Evolutionary conservation across 2,888 invertebrate species (phyloP), one percentile per base, ranked within the genome.

Genomic region (Trichogramma dendrolimi): DNA sequence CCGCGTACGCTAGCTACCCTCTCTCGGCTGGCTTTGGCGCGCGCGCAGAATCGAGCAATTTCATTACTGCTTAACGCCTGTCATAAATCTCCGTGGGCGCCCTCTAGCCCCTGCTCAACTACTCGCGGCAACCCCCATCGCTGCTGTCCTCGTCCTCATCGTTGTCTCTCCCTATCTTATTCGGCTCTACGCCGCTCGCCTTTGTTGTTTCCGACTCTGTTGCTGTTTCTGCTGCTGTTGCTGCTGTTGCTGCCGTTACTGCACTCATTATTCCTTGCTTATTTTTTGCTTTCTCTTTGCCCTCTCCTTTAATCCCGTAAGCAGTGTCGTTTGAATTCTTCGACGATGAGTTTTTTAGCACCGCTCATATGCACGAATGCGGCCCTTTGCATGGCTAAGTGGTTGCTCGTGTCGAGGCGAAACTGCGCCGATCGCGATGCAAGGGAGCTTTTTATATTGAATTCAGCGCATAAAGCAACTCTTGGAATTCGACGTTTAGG

Each of bases 61-160:
- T 81, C 80, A 80, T 81, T 81, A 81, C 80, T 79, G 79, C 80
- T 80, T 80, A 80, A 80, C 80, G 79, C 78, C 79, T 77, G 77
- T 79, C 80, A 80, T 81, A 81, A 81, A 81, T 81, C 80, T 79
- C 75, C 74, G 70, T 72, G 73, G 68, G 69, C 72, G 68, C 71
- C 71, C 73, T 72, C 71, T 67, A 66, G 64, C 66, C 56, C 55
- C 64, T 64, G 7, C 49, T 49, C 14, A 4, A 14, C 49, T 11
- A 14, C 51, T 39, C 38, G 27, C 40, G 51, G 38, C 51, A 27
- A 27, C 27, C 27, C 27, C 27, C 27, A 41, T 43, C 54, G n/a
- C 46, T n/a, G 11, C 49, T 27, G 27, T 44, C 52, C 46, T 58
- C 51, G 55, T 51, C 39, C 51, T 55, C 48, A 43, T 14, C 53